These are phyloP conservation scores for Stomatorhinus walkeri DNA, from an alignment of 2,797 vertebrate genomes.

Conservation along the genomic window DNA sequence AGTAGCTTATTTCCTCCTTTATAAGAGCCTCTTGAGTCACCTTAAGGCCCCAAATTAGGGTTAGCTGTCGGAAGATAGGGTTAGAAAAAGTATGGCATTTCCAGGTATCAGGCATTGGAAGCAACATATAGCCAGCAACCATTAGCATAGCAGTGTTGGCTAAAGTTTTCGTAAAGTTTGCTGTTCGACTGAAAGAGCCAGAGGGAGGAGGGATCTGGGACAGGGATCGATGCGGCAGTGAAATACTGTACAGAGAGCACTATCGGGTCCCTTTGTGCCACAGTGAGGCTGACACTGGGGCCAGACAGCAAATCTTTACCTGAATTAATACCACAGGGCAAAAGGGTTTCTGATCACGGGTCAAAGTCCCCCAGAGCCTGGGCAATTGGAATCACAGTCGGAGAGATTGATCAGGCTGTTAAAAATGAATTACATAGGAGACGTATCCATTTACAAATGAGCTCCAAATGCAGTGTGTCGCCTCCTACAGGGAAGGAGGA, in stretches of 20 bases:
- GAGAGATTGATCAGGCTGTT: slow-evolving; percentile 36
- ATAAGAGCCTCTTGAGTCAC: no score
- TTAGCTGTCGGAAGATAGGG: neutral
- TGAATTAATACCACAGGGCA: slow-evolving; percentile 39
- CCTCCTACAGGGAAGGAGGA: slow-evolving; percentile 3
- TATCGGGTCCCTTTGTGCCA: slow-evolving; percentile 29
- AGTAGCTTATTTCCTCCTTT: no score
- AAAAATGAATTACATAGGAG: slow-evolving; percentile 39
- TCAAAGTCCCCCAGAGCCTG: slow-evolving; percentile 25
- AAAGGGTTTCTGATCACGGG: slow-evolving; percentile 24
- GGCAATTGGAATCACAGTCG: slow-evolving; percentile 35
- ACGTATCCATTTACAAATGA: slow-evolving; percentile 31
- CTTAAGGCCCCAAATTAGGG: neutral
- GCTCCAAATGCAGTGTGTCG: slow-evolving; percentile 22
- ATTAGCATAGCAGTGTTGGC: neutral
- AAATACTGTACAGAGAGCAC: slow-evolving; percentile 41
- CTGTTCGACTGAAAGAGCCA: slow-evolving; percentile 27
- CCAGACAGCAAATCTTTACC: slow-evolving; percentile 40
- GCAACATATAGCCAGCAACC: neutral
- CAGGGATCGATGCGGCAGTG: slow-evolving; percentile 34
- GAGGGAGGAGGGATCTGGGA: neutral
- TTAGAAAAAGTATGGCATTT: neutral
- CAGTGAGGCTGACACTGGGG: slow-evolving; percentile 5
- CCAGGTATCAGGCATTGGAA: neutral
- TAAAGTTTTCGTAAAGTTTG: slow-evolving; percentile 32